Percentiles rank a stretch among this genome's conserved stretches.
Evolutionary conservation across 2,797 vertebrate species (phyloP).

Genomic region (Bradypodion ventrale): DNA sequence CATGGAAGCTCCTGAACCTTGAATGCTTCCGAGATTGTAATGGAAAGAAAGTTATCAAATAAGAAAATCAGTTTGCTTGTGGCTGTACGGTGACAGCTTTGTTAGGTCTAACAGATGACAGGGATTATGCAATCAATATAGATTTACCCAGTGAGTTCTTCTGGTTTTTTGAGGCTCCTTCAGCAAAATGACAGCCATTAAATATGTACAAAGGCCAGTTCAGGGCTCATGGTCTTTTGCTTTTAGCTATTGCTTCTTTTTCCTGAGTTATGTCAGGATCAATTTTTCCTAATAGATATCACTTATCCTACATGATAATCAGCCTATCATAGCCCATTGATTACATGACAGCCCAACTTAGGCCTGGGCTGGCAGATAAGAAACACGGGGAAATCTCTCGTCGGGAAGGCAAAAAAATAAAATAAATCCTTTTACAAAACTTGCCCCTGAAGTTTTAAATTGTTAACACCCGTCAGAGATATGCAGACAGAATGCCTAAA

Average conservation of each 20-base stretch:
- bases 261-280: conserved; percentile 73
- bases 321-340: conserved; percentile 75
- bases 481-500: background rate
- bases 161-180: conserved; percentile 68
- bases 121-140: conserved; percentile 85
- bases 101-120: conserved; percentile 87
- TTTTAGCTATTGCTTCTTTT: conserved; percentile 64
- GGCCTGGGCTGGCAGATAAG: conserved; percentile 69
- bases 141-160: conserved; percentile 77
- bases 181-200: conserved; percentile 74
- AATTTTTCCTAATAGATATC: conserved; percentile 78
- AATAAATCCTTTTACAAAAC: conserved; percentile 45
- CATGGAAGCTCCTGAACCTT: conserved; percentile 60
- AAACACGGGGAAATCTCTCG: conserved; percentile 61
- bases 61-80: conserved; percentile 81
- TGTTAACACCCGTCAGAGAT: background rate
- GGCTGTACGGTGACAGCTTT: conserved; percentile 85
- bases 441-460: conserved; percentile 41
- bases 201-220: conserved; percentile 73
- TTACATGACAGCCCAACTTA: conserved; percentile 74
- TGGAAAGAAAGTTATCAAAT: conserved; percentile 78
- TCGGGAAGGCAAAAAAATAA: conserved; percentile 53
- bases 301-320: conserved; percentile 78
- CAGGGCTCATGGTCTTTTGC: conserved; percentile 64
- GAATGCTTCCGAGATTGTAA: conserved; percentile 44